Evolutionary conservation across 2,113 vertebrate genomes (phyloP).

Genomic region (Microcebus tavaratra): DNA sequence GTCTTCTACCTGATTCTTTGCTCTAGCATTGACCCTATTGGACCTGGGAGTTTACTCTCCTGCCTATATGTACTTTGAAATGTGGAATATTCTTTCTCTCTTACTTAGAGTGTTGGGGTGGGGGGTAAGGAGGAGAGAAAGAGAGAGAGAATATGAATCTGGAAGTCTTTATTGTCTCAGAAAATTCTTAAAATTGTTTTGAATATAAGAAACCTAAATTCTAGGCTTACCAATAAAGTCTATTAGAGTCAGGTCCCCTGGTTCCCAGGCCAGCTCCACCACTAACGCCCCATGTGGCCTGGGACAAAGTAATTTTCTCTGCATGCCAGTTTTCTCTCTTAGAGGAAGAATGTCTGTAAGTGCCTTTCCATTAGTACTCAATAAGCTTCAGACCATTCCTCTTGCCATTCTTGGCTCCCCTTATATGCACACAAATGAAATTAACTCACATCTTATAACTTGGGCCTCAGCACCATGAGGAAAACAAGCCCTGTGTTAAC

Average conservation of each 20-base stretch:
- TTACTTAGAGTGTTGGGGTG: not conserved
- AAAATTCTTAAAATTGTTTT: slow-evolving; percentile 32
- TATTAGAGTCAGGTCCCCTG: not conserved
- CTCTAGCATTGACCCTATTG: not conserved
- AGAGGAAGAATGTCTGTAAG: not conserved
- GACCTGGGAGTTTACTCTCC: not conserved
- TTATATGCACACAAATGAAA: not conserved
- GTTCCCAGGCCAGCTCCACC: not conserved
- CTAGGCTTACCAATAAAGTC: not conserved
- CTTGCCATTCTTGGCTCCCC: not conserved
- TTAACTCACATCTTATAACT: slow-evolving; percentile 10
- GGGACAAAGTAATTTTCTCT: not conserved
- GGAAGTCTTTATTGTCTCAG: not conserved
- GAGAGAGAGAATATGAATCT: not conserved
- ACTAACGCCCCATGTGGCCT: not conserved
- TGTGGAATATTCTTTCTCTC: not conserved
- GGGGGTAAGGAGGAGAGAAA: not conserved
- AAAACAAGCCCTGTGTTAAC: slow-evolving; percentile 36
- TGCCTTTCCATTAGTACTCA: not conserved
- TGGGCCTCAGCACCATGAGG: not conserved
- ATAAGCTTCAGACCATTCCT: not conserved
- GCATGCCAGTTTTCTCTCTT: not conserved
- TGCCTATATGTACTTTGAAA: not conserved
- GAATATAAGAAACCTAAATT: not conserved
- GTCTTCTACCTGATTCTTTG: not conserved